Base-by-base conservation (phyloP, 1,140 invertebrate genomes). In the Drosophila sechellia region DNA sequence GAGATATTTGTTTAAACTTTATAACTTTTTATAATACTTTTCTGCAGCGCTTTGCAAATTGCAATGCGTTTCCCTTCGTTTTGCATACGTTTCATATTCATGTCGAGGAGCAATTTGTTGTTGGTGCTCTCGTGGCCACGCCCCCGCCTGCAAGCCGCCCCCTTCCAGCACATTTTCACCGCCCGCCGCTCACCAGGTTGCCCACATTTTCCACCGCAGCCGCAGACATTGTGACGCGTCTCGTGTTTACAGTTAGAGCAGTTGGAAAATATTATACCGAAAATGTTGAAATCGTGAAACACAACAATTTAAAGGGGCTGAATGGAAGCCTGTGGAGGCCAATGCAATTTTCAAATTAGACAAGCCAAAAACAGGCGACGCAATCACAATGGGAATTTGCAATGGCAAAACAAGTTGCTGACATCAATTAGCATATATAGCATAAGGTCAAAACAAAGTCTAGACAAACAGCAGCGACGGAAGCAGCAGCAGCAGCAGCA, bases 31-130 rank as follows among this genome's bases (percentile, higher is more conserved):
- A 3, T 34, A 34, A 35, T 52, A 42, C 27, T 65, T 70, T 70
- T 58, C n/a, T 77, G 73, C 61, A 76, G 54, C 55, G 73, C 72
- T 76, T 66, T 66, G 70, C 71, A 66, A 66, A 66, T 76, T 76
- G 74, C 63, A 76, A 53, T 80, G 83, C 75, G 66, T 87, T 81
- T 87, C 83, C 83, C 83, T 66, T 81, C 75, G 68, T 86, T 87
- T 87, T 87, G 73, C 83, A 87, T 86, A 79, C 83, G 78, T 79
- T 86, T 87, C 83, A 81, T 87, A 83, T 89, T 89, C 79, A 79
- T 79, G 84, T 83, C 66, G 83, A 45, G 78, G 52, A 68, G 81
- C 61, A 20, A 40, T 64, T 64, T 35, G 52, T 64, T 35, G 52
- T 74, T 56, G 77, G 50, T 45, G 52, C 49, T 59, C 74, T 81